phyloP scores from a whole-genome alignment of 2,113 vertebrate species.

The Chlorocebus sabaeus region DNA sequence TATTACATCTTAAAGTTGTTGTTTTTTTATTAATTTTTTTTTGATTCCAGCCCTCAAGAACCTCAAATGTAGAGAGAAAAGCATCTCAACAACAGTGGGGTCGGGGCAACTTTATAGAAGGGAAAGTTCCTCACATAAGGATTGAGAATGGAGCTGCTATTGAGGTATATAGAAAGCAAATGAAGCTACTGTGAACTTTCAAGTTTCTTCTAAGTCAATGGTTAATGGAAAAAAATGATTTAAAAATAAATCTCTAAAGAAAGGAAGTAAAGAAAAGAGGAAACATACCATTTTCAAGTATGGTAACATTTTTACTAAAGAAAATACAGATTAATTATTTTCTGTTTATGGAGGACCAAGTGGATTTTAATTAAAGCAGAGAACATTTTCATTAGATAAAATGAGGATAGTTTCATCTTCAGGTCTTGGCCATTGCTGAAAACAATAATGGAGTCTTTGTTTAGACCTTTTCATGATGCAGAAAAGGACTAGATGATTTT shows the following conservation, averaged over 20 bases:
- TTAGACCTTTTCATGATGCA: neutral
- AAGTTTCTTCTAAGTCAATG: neutral
- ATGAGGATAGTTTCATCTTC: neutral
- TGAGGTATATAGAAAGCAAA: conserved; percentile 80
- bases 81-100: conserved; percentile 74
- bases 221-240: conserved; percentile 17
- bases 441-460: neutral
- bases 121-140: conserved; percentile 85
- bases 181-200: neutral
- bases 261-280: neutral
- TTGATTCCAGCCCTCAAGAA: conserved; percentile 78
- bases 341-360: neutral
- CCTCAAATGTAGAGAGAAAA: conserved; percentile 76
- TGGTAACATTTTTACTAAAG: conserved; percentile 18
- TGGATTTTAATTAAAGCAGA: neutral
- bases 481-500: neutral
- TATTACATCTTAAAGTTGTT: conserved; percentile 52
- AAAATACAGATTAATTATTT: neutral
- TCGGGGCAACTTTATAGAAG: conserved; percentile 77
- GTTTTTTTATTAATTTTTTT: conserved; percentile 38
- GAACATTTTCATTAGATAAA: neutral
- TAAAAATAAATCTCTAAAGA: neutral
- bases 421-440: neutral
- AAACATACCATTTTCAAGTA: neutral
- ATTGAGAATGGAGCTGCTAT: conserved; percentile 86